phyloP scores from a whole-genome alignment of 2,888 invertebrate genomes.

The Tricholauxania praeusta region DNA sequence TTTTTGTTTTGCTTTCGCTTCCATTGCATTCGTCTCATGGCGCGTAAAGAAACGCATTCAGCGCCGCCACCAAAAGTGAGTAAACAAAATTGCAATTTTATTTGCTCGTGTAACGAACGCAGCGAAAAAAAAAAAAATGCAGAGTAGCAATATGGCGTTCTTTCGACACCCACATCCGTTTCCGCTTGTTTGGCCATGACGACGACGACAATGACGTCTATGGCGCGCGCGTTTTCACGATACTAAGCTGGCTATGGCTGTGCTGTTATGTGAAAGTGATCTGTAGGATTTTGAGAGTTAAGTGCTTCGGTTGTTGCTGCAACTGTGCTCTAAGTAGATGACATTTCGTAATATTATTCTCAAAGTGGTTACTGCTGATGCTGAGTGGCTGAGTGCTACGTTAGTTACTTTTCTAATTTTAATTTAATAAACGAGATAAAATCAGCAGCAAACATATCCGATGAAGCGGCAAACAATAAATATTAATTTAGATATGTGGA shows the following conservation, averaged over 20 bases:
- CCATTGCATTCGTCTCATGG: conserved; percentile 2
- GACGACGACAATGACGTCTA: background rate
- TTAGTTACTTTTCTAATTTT: conserved; percentile 8
- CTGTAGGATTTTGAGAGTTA: conserved; percentile 23
- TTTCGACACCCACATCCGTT: conserved; percentile 23
- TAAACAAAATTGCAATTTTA: conserved; percentile 33
- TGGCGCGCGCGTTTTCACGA: conserved; percentile 5
- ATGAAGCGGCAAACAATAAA: too few species aligned
- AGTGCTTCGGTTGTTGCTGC: conserved; percentile 15
- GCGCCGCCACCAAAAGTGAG: background rate
- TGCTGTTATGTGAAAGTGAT: conserved; percentile 12
- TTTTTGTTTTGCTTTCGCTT: background rate
- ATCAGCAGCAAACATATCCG: background rate
- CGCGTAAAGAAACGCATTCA: conserved; percentile 22
- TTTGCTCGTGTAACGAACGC: background rate
- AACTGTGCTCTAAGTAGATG: too few species aligned
- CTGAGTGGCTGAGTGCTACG: too few species aligned
- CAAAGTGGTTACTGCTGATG: too few species aligned
- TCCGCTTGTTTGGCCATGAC: conserved; percentile 11
- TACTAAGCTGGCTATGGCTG: conserved; percentile 1
- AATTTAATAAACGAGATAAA: background rate
- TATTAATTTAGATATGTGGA: too few species aligned
- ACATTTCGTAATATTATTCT: too few species aligned
- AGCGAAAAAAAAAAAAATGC: background rate
- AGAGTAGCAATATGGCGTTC: conserved; percentile 11